A percentile compares a stretch with the other conserved stretches of the same genome.
These are phyloP conservation scores for Aphaenogaster rudis DNA, from an alignment of 1,140 invertebrate genomes.

Conservation along the genomic window DNA sequence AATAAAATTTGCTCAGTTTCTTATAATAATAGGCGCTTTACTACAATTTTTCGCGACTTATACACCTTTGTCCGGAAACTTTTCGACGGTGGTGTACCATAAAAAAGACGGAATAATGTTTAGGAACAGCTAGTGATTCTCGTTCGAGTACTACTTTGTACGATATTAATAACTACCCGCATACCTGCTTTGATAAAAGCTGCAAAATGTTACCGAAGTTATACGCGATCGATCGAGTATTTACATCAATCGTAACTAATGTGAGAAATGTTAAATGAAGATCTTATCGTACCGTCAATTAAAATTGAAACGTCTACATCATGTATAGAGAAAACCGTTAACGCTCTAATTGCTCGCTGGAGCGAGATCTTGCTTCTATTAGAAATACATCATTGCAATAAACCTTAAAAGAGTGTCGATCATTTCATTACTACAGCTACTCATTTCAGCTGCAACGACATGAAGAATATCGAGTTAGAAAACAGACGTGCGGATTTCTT, in stretches of 20 bases:
- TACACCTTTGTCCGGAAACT: too few relatives aligned
- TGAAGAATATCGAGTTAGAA: neutral
- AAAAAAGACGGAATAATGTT: constrained; percentile 20
- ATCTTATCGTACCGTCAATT: constrained; percentile 25
- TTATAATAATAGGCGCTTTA: too few relatives aligned
- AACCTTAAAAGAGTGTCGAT: neutral
- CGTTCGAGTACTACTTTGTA: neutral
- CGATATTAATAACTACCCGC: constrained; percentile 23
- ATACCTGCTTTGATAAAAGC: neutral
- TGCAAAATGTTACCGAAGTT: neutral
- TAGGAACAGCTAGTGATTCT: neutral
- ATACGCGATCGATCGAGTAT: neutral
- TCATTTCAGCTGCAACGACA: neutral
- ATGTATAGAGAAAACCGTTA: constrained; percentile 1
- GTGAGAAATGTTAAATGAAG: neutral
- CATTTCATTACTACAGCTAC: neutral
- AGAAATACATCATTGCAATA: neutral
- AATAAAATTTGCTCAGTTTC: too few relatives aligned
- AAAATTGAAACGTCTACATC: constrained; percentile 22
- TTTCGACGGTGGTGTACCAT: too few relatives aligned
- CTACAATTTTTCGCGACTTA: too few relatives aligned
- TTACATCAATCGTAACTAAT: neutral
- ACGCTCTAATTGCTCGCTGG: constrained; percentile 13
- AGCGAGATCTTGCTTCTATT: neutral
- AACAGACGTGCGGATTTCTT: neutral